These are phyloP conservation scores for Coleophora flavipennella DNA, from an alignment of 2,888 invertebrate species.

Conservation along the genomic window DNA sequence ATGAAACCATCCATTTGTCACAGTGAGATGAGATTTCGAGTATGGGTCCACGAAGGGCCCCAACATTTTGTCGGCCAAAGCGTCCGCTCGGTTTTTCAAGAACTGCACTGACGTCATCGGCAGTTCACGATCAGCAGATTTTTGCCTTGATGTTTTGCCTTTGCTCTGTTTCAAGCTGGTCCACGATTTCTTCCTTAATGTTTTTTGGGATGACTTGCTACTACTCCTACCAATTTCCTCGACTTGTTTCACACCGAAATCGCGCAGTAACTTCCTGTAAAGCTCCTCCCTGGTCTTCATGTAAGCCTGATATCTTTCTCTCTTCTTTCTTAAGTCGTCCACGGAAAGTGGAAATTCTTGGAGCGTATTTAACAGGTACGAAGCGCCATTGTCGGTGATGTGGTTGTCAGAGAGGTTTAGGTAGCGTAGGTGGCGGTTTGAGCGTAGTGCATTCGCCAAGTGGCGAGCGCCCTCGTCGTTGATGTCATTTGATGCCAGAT, in stretches of 20 bases:
- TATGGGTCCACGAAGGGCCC: too few relatives aligned
- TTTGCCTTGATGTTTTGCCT: too few relatives aligned
- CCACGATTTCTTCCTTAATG: too few relatives aligned
- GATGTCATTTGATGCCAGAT: conserved; percentile 45
- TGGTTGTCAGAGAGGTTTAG: conserved; percentile 44
- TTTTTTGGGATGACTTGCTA: too few relatives aligned
- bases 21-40: too few relatives aligned
- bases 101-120: too few relatives aligned
- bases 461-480: conserved; percentile 39
- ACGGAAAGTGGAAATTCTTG: conserved; percentile 31
- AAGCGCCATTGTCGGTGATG: conserved; percentile 35
- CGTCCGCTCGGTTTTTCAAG: too few relatives aligned
- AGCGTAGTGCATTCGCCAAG: conserved; percentile 33
- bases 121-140: too few relatives aligned
- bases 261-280: conserved; percentile 12
- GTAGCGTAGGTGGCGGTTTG: conserved; percentile 44
- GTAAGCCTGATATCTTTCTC: conserved; percentile 16
- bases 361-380: conserved; percentile 29
- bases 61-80: too few relatives aligned
- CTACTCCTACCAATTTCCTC: too few relatives aligned
- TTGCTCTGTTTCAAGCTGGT: too few relatives aligned
- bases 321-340: conserved; percentile 27
- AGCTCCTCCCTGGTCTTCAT: background rate
- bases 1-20: background rate
- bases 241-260: conserved; percentile 2